A percentile compares a stretch with the other conserved stretches of the same genome.
These are phyloP conservation scores for Thymelicus sylvestris DNA, from an alignment of 2,888 invertebrate genomes.

Conservation along the genomic window DNA sequence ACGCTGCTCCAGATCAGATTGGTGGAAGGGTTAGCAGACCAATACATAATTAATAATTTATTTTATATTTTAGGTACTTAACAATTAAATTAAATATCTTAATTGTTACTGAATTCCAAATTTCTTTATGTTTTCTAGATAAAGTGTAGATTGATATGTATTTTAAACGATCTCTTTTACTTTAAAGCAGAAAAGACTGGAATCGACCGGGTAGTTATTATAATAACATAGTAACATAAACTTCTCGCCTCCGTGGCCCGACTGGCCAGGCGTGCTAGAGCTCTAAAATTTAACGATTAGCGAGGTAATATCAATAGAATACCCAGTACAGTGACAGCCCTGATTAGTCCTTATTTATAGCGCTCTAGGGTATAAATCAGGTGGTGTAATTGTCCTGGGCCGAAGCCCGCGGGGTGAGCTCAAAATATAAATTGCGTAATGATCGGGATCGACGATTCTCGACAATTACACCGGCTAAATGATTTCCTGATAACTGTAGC, in stretches of 20 bases:
- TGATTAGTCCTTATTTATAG: slow-evolving; percentile 41
- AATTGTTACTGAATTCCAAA: no score
- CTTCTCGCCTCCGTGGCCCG: neutral
- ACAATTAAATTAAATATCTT: no score
- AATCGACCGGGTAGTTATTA: no score
- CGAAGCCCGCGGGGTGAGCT: slow-evolving; percentile 11
- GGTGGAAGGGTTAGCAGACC: no score
- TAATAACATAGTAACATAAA: slow-evolving; percentile 1
- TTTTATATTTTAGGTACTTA: no score
- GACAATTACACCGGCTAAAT: slow-evolving; percentile 30
- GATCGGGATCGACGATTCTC: slow-evolving; percentile 10
- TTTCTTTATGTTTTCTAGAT: no score
- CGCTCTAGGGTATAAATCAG: slow-evolving; percentile 35
- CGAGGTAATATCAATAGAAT: neutral
- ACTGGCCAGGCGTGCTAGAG: neutral
- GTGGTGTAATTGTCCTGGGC: slow-evolving; percentile 24
- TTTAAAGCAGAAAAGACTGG: no score
- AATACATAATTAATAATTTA: no score
- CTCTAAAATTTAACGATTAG: slow-evolving; percentile 8
- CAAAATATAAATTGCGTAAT: slow-evolving; percentile 35
- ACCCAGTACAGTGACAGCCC: slow-evolving; percentile 11
- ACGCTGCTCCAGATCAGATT: no score
- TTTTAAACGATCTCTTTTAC: no score
- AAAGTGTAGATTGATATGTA: no score
- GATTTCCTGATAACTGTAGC: slow-evolving; percentile 26